Evolutionary conservation across 2,113 vertebrate genomes (phyloP).

Genomic region (Ageneiosus marmoratus): DNA sequence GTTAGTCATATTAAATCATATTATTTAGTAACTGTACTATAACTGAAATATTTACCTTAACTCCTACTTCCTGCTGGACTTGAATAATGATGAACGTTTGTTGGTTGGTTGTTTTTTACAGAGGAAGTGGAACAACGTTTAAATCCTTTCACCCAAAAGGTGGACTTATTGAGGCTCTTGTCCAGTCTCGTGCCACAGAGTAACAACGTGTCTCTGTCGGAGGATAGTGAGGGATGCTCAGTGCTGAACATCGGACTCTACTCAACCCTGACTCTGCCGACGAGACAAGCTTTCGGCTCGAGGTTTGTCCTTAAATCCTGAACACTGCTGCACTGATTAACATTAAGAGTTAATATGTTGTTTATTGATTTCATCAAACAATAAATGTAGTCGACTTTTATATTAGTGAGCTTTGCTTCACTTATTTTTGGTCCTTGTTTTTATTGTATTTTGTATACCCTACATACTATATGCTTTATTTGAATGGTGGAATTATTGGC

Average conservation of each 20-base stretch:
- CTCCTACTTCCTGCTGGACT: not conserved
- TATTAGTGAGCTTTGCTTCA: not conserved
- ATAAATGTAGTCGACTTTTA: not conserved
- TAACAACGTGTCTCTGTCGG: constrained; percentile 68
- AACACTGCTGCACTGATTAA: not conserved
- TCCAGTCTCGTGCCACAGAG: constrained; percentile 46
- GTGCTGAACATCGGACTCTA: constrained; percentile 73
- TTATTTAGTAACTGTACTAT: not conserved
- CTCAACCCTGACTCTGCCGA: constrained; percentile 69
- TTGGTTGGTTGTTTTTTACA: constrained; percentile 50
- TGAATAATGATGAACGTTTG: not conserved
- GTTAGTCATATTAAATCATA: not conserved
- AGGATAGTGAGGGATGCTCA: constrained; percentile 64
- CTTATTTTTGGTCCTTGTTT: not conserved
- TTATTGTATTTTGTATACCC: not conserved
- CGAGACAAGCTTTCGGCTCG: constrained; percentile 69
- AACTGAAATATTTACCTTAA: not conserved
- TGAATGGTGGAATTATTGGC: not conserved
- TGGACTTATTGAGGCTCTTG: constrained; percentile 75
- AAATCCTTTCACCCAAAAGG: constrained; percentile 42
- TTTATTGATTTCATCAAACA: not conserved
- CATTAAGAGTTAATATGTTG: not conserved
- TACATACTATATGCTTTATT: not conserved
- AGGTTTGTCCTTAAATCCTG: constrained; percentile 61
- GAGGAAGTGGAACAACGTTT: constrained; percentile 70